A percentile compares a stretch with the other conserved stretches of the same genome.
phyloP scores from a whole-genome alignment of 2,797 vertebrate species.

The Acropternis orthonyx region DNA sequence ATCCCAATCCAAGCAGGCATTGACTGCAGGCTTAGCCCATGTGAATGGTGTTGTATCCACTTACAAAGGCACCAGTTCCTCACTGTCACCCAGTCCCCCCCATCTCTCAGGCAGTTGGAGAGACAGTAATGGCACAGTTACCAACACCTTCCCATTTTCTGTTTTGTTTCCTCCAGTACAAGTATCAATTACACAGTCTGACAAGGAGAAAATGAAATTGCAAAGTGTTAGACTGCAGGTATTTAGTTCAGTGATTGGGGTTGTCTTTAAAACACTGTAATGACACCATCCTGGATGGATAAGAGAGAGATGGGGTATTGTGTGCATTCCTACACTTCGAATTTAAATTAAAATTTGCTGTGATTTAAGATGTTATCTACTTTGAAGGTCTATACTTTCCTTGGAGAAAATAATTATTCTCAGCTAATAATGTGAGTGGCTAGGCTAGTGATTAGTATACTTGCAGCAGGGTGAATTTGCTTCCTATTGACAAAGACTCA shows the following conservation, averaged over 20 bases:
- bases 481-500: slow-evolving; percentile 2
- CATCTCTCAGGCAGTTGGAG: background rate
- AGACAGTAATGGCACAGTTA: background rate
- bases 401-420: slow-evolving; percentile 63
- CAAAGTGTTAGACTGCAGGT: slow-evolving; percentile 22
- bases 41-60: background rate
- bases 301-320: background rate
- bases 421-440: slow-evolving; percentile 31
- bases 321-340: background rate
- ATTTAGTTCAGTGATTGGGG: slow-evolving; percentile 10
- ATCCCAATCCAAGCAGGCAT: background rate
- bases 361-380: slow-evolving; percentile 50
- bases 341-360: slow-evolving; percentile 53
- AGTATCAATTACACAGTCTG: slow-evolving; percentile 55
- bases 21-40: background rate
- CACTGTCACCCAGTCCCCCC: background rate
- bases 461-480: slow-evolving; percentile 41
- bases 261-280: slow-evolving; percentile 32
- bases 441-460: slow-evolving; percentile 53
- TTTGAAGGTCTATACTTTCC: slow-evolving; percentile 39
- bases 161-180: slow-evolving; percentile 35
- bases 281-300: background rate
- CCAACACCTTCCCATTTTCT: slow-evolving; percentile 25
- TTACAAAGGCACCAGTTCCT: background rate
- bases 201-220: slow-evolving; percentile 61